Base-by-base conservation (phyloP, 2,888 invertebrate genomes). In the Himalopsyche tibetana region DNA sequence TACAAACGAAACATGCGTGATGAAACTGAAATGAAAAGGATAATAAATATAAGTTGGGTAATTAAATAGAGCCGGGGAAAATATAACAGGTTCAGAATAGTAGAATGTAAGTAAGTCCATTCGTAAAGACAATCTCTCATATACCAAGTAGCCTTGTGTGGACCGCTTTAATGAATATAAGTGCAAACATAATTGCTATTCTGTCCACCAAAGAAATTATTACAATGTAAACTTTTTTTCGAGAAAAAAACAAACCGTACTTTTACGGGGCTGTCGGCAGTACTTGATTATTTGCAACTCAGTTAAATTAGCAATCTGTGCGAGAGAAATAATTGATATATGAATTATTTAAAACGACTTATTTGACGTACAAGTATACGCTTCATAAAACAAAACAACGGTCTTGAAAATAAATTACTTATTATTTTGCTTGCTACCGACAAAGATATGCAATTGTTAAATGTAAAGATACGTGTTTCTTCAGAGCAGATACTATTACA, bases 101-200 rank as follows among this genome's bases (percentile, higher is more conserved):
- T 74, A 74, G 12, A 36, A 36, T 69, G 28, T 12, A 69, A 69
- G 28, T 74, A 74, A 74, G 38, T 36, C 74, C 74, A 74, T 74
- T 74, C 15, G 28, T 9, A 74, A 36, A 74, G 74, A 74, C 74
- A 74, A 74, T 74, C 74, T 74, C 74, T 74, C 74, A 80, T 80
- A 51, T 15, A 55, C 82, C 82, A 38, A 55, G 51, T 38, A 82
- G 55, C 51, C 36, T 82, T 82, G 82, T 82, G 82, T 55, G 55
- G 38, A 82, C 82, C 38, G 55, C 55, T 82, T 82, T 45, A 55
- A 55, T 55, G 82, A 19, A 55, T 28, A 82, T 80, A 82, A 82
- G 82, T 82, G 82, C 82, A 82, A 82, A 17, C 82, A 55, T 82
- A 82, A 82, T 82, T 82, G 82, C 51, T 82, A 55, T 82, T 82